Conservation (phyloP, 2,113 vertebrate species). For the Paramormyrops kingsleyae region DNA sequence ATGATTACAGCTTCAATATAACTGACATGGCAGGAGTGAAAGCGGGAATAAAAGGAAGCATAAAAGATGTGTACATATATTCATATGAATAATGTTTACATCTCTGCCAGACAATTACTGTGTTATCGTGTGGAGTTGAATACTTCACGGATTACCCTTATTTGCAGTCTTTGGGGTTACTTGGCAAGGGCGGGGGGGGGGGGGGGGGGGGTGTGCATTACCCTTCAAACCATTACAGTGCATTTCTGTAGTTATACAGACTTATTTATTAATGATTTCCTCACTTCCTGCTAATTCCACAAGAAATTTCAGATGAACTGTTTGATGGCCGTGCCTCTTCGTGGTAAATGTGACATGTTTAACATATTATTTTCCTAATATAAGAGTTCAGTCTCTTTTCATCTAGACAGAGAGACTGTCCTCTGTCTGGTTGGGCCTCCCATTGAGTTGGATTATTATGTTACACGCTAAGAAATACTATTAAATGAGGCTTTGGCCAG, state of each 20-base stretch:
- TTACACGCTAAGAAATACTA: slow-evolving; percentile 13
- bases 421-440: not conserved
- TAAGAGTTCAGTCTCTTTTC: not conserved
- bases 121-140: slow-evolving; percentile 59
- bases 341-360: not conserved
- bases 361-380: not conserved
- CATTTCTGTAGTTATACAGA: not conserved
- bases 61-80: slow-evolving; percentile 53
- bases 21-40: slow-evolving; percentile 35
- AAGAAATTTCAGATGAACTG: not conserved
- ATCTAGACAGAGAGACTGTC: not conserved
- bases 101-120: slow-evolving; percentile 49
- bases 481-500: slow-evolving; percentile 14
- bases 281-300: not conserved
- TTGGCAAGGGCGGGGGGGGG: not conserved
- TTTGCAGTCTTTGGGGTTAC: not conserved
- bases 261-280: not conserved
- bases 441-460: slow-evolving; percentile 14
- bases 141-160: slow-evolving; percentile 51
- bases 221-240: not conserved
- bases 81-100: slow-evolving; percentile 39
- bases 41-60: not conserved
- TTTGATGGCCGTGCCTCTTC: not conserved
- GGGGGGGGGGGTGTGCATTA: not conserved
- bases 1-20: slow-evolving; percentile 73